Evolutionary conservation across 2,797 vertebrate genomes (phyloP).

Genomic region (Potorous gilbertii): DNA sequence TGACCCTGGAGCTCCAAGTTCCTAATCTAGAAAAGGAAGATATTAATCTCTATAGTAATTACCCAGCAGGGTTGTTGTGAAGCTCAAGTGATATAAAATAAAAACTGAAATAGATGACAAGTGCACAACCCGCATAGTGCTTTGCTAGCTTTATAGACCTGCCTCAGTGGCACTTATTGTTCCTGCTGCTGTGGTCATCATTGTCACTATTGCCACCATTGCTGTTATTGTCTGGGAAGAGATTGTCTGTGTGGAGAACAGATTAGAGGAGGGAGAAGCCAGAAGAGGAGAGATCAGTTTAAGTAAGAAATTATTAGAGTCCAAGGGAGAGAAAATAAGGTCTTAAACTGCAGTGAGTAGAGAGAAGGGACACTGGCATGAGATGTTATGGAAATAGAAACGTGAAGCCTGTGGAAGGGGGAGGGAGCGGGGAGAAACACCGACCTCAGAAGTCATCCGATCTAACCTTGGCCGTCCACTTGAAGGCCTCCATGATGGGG

Average conservation of each 20-base stretch:
- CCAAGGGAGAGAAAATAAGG: not conserved
- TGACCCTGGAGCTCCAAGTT: not conserved
- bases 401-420: not conserved
- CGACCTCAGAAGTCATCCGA: not conserved
- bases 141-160: not conserved
- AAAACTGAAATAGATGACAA: not conserved
- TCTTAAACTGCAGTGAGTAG: not conserved
- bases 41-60: not conserved
- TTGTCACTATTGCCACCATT: not conserved
- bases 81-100: not conserved
- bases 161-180: fast-evolving
- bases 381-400: not conserved
- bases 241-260: not conserved
- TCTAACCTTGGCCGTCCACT: not conserved
- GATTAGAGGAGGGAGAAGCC: not conserved
- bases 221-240: not conserved
- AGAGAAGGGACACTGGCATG: not conserved
- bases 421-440: not conserved
- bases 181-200: no score
- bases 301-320: not conserved
- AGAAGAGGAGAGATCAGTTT: not conserved
- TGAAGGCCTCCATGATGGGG: not conserved
- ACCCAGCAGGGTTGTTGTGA: not conserved
- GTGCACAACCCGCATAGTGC: no score
- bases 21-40: not conserved